Conservation (phyloP, 2,113 vertebrate species). For the Leptobrachium ailaonicum region DNA sequence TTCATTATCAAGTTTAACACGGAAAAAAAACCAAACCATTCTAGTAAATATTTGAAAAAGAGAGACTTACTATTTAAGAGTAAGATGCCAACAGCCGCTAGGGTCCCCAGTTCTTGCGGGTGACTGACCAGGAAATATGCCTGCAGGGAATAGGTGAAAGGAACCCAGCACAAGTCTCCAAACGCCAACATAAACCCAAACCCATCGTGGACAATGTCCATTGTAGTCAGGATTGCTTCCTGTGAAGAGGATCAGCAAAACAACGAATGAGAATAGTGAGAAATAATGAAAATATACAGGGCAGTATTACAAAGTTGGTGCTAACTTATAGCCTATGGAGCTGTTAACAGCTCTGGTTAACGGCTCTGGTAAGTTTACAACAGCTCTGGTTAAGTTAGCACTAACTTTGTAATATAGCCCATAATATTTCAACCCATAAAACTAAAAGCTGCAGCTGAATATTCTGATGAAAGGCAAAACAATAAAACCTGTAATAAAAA, state of each 20-base stretch:
- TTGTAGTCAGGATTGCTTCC: slow-evolving; percentile 85
- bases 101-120: slow-evolving; percentile 69
- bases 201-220: slow-evolving; percentile 88
- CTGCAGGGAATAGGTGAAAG: slow-evolving; percentile 86
- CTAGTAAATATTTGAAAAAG: neutral
- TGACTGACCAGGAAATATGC: slow-evolving; percentile 80
- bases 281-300: neutral
- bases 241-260: slow-evolving; percentile 50
- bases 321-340: no score
- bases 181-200: slow-evolving; percentile 92
- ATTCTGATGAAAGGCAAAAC: no score
- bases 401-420: no score
- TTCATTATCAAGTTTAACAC: no score
- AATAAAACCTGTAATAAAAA: no score
- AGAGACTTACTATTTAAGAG: slow-evolving; percentile 72
- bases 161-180: slow-evolving; percentile 86
- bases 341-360: no score
- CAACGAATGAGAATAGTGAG: neutral
- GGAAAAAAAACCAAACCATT: neutral
- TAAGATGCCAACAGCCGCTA: slow-evolving; percentile 65
- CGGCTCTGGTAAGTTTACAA: no score
- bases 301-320: no score
- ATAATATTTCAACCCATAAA: neutral
- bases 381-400: no score
- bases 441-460: neutral